phyloP scores from a whole-genome alignment of 2,113 vertebrate genomes.

The Epinephelus cyanopodus region DNA sequence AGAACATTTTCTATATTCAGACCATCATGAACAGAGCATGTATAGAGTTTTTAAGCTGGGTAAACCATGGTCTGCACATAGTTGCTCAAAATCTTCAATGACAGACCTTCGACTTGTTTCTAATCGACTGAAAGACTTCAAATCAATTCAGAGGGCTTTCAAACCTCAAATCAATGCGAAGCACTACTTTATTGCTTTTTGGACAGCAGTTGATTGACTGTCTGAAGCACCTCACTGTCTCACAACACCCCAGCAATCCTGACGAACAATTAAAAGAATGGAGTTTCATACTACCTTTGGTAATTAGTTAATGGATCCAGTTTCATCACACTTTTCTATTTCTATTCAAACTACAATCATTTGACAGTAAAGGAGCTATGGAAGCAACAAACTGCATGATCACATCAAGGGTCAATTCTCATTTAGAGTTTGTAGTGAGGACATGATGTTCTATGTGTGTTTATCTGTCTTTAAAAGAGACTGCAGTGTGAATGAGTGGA shows the following conservation, averaged over 20 bases:
- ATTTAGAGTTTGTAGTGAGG: background rate
- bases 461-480: background rate
- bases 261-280: background rate
- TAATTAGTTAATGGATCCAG: background rate
- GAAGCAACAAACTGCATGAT: background rate
- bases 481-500: background rate
- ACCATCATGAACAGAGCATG: background rate
- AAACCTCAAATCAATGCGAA: background rate
- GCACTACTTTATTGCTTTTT: conserved; percentile 14
- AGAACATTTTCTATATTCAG: background rate
- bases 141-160: conserved; percentile 22
- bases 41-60: too few species aligned
- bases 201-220: background rate
- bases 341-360: background rate
- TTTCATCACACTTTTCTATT: background rate
- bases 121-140: conserved; percentile 11
- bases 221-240: background rate
- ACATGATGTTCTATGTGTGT: background rate
- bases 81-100: background rate
- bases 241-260: background rate
- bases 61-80: background rate
- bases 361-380: background rate
- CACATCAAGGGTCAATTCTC: background rate
- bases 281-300: background rate
- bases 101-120: background rate